Evolutionary conservation across 2,797 vertebrate genomes (phyloP), one percentile per base, ranked within the genome.

Genomic region (Pangasius mekongensis): DNA sequence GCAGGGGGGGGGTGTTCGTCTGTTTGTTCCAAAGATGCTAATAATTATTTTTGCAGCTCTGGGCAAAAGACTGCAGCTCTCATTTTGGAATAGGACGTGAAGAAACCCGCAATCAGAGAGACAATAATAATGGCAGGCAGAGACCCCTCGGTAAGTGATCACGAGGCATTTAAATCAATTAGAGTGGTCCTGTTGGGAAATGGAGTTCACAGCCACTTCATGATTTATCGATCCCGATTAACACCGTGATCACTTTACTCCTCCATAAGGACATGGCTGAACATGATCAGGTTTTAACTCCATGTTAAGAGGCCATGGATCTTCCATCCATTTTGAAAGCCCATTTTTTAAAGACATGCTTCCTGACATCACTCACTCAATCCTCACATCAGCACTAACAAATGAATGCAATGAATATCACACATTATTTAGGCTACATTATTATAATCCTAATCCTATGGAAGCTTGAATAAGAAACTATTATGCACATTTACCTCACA

Each of bases 101-200:
- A 97, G 97, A 96, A 96, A 89, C 54, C 76, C 82, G 96, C 97
- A 98, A 98, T 99, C 98, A 98, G 96, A 97, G 97, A 86, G 71
- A 62, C 58, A 60, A 98, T 98, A 95, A 95, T 97, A 97, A 97
- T 98, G 96, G 96, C 98, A 97, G 98, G 96, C 98, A 97, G 98
- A 98, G 98, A 99, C 97, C 97, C 98, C 98, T 98, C 97, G 97
- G 96, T 95, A 98, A 95, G 97, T 98, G 98, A 98, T 98, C 97
- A 97, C 97, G 96, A 97, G 97, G 97, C 97, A 98, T 99, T 99
- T 98, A 98, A 99, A 99, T 99, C 98, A 99, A 99, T 99, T 99
- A 99, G 97, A 96, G 85, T 84, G 89, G 86, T 89, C 92, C 92
- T 92, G 96, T 97, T 97, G 97, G 96, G 97, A 98, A 97, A 97